phyloP scores from a whole-genome alignment of 2,888 invertebrate genomes.

The Drosophila dives region DNA sequence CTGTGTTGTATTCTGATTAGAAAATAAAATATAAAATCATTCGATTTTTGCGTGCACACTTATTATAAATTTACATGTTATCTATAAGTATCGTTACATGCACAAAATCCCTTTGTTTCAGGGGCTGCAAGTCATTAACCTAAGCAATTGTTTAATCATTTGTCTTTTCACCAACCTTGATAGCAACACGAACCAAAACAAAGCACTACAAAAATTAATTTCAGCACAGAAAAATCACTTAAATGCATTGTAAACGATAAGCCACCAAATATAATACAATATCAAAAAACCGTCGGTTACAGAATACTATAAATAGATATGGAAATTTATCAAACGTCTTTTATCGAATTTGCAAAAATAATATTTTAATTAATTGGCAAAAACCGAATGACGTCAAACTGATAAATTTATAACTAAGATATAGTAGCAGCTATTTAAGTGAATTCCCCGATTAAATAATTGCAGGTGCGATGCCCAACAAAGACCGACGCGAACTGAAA shows the following conservation, averaged over 20 bases:
- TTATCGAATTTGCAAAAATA: constrained; percentile 46
- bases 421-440: constrained; percentile 1
- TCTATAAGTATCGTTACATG: constrained; percentile 8
- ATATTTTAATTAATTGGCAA: constrained; percentile 60
- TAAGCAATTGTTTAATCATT: constrained; percentile 4
- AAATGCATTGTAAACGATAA: constrained; percentile 47
- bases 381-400: constrained; percentile 35
- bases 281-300: constrained; percentile 8
- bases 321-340: constrained; percentile 19
- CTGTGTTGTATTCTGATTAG: not conserved
- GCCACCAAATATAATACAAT: constrained; percentile 1
- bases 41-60: not conserved
- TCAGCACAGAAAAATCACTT: constrained; percentile 38
- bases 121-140: constrained; percentile 28
- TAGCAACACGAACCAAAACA: constrained; percentile 23
- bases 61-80: not conserved
- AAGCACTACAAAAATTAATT: constrained; percentile 43
- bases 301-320: not conserved
- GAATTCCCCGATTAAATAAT: constrained; percentile 49
- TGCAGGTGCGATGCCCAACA: constrained; percentile 66
- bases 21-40: not conserved
- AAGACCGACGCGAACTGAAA: constrained; percentile 75
- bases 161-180: constrained; percentile 64
- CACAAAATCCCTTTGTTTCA: constrained; percentile 12
- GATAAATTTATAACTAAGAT: constrained; percentile 38